Evolutionary conservation across 1,140 invertebrate genomes (phyloP), one percentile per base, ranked within the genome.

Genomic region (Danaus melanippus): DNA sequence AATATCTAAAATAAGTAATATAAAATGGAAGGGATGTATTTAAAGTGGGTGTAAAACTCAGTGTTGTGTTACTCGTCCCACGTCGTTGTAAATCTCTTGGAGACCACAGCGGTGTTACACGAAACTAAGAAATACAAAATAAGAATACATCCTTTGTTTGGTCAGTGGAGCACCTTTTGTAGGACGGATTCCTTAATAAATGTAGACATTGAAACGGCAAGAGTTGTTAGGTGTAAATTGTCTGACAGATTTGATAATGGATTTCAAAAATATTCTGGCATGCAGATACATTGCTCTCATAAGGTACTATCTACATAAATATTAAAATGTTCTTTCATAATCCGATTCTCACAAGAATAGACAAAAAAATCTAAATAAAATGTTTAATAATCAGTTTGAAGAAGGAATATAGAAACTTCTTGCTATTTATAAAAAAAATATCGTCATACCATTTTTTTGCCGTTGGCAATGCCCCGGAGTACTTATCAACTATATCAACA

Each of bases 21-120:
- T 32, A 32, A 32, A 32, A 32, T 32, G 21, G 21, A 32, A 32
- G 21, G 21, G 21, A 32, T 32, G 10, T 54, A 42, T 55, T 49
- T 55, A 47, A 49, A 32, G 61, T 63, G 56, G 64, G 64, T 63
- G 64, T 62, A 59, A 64, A 60, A 56, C 49, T 56, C 47, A 55
- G 59, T 63, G 60, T 60, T 52, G 50, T 60, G 58, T 64, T 62
- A 56, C 58, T 57, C 53, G 50, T 52, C 48, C 57, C 57, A 66
- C 51, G 60, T 54, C 45, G 52, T 44, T 55, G 52, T 66, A 63
- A 66, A 66, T 66, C 60, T 63, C 47, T 50, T 39, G 12, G 56
- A 48, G 52, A 58, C 56, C 49, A 56, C 52, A 62, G 57, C 17
- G 56, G 48, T 57, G 60, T 42, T 56, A 56, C 54, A 56, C 32